phyloP scores from a whole-genome alignment of 2,113 vertebrate species.

The Eonycteris spelaea region DNA sequence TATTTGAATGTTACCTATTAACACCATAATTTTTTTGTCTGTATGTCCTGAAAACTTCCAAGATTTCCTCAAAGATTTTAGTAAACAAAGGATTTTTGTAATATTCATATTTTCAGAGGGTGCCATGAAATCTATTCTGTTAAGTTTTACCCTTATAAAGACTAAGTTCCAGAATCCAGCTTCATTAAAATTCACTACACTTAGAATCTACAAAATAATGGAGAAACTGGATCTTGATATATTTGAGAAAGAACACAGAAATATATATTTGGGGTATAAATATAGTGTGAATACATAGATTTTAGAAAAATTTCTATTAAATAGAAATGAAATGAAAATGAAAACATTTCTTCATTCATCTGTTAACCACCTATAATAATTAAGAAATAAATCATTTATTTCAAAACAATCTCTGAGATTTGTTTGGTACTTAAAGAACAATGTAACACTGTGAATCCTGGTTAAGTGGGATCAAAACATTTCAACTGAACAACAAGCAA shows the following conservation, averaged over 20 bases:
- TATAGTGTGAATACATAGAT: neutral
- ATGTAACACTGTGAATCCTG: conserved; percentile 52
- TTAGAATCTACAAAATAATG: neutral
- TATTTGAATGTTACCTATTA: neutral
- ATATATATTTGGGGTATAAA: neutral
- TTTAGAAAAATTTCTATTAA: neutral
- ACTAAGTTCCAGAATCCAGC: neutral
- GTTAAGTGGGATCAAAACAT: conserved; percentile 66
- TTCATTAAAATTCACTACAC: neutral
- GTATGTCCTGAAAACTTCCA: neutral
- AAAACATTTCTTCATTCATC: neutral
- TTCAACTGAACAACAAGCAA: conserved; percentile 42
- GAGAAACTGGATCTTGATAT: neutral
- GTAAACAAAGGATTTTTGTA: neutral
- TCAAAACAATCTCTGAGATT: conserved; percentile 54
- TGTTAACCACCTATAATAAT: conserved; percentile 33
- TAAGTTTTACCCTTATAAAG: neutral
- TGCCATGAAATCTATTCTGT: neutral
- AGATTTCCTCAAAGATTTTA: neutral
- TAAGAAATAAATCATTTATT: conserved; percentile 62
- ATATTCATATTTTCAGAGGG: neutral
- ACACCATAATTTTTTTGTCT: neutral
- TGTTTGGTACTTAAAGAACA: conserved; percentile 64
- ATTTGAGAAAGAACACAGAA: neutral
- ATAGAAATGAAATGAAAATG: neutral